These are phyloP conservation scores for honey bee (Apis mellifera) DNA, from an alignment of 1,140 invertebrate species.

Conservation along the genomic window Amel_HAv3.1 CM009934.2:4676001-4676500, in stretches of 20 bases:
- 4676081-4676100: constrained; percentile 30
- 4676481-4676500: too few species aligned
- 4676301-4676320: too few species aligned
- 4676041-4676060: constrained; percentile 47
- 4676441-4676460: too few species aligned
- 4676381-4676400: too few species aligned
- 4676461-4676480: too few species aligned
- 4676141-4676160: background rate
- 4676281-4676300: too few species aligned
- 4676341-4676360: too few species aligned
- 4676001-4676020: constrained; percentile 45
- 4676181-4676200: background rate
- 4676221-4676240: background rate
- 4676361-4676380: too few species aligned
- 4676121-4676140: background rate
- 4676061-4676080: constrained; percentile 42
- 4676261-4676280: too few species aligned
- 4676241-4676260: background rate
- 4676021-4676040: constrained; percentile 13
- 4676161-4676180: background rate
- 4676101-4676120: constrained; percentile 16
- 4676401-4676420: too few species aligned
- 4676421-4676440: too few species aligned
- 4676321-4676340: too few species aligned
- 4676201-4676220: background rate